phyloP scores from a whole-genome alignment of 2,888 invertebrate species.

The Drosophila leonis region DNA sequence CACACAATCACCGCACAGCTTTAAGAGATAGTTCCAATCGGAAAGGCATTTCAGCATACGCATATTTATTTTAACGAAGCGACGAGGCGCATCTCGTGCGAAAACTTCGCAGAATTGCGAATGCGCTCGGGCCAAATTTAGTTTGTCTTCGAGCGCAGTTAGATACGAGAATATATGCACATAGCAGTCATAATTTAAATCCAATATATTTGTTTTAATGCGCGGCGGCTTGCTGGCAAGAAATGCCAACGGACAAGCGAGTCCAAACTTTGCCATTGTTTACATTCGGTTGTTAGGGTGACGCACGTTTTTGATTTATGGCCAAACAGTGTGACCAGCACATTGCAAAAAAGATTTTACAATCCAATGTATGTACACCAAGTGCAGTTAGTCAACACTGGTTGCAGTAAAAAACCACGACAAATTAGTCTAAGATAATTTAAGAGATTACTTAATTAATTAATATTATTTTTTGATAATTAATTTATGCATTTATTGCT shows the following conservation, averaged over 20 bases:
- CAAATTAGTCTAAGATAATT: neutral
- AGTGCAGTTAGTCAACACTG: constrained; percentile 2
- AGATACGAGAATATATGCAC: constrained; percentile 58
- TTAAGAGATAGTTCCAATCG: constrained; percentile 61
- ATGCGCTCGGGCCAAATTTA: constrained; percentile 58
- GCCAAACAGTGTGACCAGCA: constrained; percentile 24
- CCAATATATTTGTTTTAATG: constrained; percentile 32
- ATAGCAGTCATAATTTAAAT: constrained; percentile 69
- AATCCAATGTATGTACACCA: neutral
- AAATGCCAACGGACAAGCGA: constrained; percentile 60
- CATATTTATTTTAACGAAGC: constrained; percentile 51
- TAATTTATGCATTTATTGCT: neutral
- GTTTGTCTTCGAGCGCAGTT: constrained; percentile 50
- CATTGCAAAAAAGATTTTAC: neutral
- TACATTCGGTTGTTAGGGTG: constrained; percentile 20
- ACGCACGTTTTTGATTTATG: constrained; percentile 14
- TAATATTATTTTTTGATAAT: neutral
- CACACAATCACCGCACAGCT: constrained; percentile 50
- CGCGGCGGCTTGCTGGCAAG: constrained; percentile 38
- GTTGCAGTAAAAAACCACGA: neutral
- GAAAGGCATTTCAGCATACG: constrained; percentile 44
- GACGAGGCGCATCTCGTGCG: constrained; percentile 22
- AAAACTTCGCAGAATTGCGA: constrained; percentile 46
- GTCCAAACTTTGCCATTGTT: constrained; percentile 60
- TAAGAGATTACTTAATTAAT: neutral